A percentile compares a stretch with the other conserved stretches of the same genome.
Evolutionary conservation across 2,797 vertebrate species (phyloP).

Genomic region (Cynopterus sphinx): DNA sequence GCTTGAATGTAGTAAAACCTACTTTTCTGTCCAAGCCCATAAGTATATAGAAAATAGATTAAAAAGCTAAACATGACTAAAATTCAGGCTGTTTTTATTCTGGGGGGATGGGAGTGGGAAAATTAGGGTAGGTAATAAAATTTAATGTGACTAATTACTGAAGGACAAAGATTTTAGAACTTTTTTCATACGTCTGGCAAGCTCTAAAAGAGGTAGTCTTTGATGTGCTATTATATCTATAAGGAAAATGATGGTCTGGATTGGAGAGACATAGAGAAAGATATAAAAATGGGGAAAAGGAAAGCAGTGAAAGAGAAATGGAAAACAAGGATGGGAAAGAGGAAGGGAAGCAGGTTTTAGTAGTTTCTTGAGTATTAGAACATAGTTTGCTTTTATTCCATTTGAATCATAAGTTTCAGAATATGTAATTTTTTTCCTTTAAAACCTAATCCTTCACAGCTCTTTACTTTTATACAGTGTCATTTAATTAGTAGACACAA

Average conservation of each 20-base stretch:
- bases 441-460: background rate
- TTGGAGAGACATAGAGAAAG: background rate
- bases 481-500: background rate
- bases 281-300: background rate
- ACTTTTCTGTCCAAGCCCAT: background rate
- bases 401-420: background rate
- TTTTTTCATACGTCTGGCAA: background rate
- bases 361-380: background rate
- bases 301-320: background rate
- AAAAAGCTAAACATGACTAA: background rate
- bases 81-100: background rate
- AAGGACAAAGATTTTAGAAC: background rate
- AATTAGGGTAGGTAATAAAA: background rate
- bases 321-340: background rate
- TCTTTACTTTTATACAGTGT: slow-evolving; percentile 8
- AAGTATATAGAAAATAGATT: background rate
- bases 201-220: background rate
- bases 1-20: background rate
- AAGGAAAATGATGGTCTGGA: background rate
- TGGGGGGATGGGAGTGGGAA: background rate
- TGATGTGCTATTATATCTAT: background rate
- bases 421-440: background rate
- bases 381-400: background rate
- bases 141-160: background rate
- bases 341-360: background rate